Evolutionary conservation across 2,113 vertebrate species (phyloP).

Genomic region (Carassius gibelio): DNA sequence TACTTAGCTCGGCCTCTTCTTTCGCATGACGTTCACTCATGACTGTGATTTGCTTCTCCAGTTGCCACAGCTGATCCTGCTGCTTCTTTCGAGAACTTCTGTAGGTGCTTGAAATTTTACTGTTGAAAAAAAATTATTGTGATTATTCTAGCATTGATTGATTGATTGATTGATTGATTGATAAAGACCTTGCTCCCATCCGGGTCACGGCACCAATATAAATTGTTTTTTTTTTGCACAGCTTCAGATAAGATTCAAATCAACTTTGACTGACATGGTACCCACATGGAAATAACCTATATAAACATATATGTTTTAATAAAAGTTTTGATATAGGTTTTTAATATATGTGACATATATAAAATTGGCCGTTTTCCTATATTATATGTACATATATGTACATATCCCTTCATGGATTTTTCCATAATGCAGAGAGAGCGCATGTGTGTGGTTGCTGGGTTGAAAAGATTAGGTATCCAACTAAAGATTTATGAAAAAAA

Average conservation of each 20-base stretch:
- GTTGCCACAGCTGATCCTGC: slow-evolving; percentile 77
- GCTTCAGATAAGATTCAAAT: not conserved
- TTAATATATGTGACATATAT: too few relatives aligned
- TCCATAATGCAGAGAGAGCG: not conserved
- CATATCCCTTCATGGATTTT: not conserved
- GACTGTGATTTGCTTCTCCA: slow-evolving; percentile 77
- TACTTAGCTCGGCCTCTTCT: slow-evolving; percentile 67
- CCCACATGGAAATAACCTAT: too few relatives aligned
- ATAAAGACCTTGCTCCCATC: not conserved
- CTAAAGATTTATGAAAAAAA: not conserved
- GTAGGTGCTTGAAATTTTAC: slow-evolving; percentile 79
- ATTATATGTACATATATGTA: too few relatives aligned
- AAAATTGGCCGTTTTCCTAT: too few relatives aligned
- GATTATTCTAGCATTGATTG: not conserved
- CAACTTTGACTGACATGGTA: not conserved
- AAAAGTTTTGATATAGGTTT: too few relatives aligned
- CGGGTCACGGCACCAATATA: not conserved
- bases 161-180: too few relatives aligned
- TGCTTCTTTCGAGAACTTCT: slow-evolving; percentile 81
- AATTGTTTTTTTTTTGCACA: not conserved
- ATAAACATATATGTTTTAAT: too few relatives aligned
- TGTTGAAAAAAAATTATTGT: slow-evolving; percentile 54
- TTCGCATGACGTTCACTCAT: slow-evolving; percentile 73
- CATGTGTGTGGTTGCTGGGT: not conserved
- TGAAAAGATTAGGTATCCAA: not conserved